Evolutionary conservation across 2,113 vertebrate species (phyloP).

Genomic region (Bufo bufo): DNA sequence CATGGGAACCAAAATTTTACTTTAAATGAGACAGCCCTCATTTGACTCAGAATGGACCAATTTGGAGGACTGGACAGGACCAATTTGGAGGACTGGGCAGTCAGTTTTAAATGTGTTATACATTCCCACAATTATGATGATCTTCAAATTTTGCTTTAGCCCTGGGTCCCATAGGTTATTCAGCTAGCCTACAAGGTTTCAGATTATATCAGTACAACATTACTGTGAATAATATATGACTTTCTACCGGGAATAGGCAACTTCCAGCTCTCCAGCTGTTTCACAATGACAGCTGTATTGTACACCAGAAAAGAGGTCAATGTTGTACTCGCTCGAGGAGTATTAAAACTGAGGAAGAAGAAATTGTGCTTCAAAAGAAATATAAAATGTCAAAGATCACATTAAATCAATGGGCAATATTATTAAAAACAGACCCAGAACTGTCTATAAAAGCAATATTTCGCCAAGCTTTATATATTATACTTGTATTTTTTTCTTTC

Average conservation of each 20-base stretch:
- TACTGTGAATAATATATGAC: not conserved
- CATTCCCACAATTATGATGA: not conserved
- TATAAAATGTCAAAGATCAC: not conserved
- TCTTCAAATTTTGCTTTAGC: not conserved
- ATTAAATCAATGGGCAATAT: not conserved
- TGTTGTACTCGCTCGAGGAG: not conserved
- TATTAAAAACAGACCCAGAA: not conserved
- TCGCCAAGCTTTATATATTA: not conserved
- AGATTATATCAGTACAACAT: not conserved
- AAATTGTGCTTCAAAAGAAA: not conserved
- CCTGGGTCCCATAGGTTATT: not conserved
- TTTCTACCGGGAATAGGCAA: conserved; percentile 9
- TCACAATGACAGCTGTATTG: not conserved
- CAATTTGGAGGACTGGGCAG: no score
- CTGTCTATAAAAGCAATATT: not conserved
- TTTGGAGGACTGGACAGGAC: no score
- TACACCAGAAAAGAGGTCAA: not conserved
- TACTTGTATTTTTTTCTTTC: not conserved
- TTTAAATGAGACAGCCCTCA: no score
- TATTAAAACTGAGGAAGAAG: not conserved
- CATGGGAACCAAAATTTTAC: no score
- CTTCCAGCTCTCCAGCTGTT: conserved; percentile 11
- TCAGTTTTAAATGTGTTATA: no score
- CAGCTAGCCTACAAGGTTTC: not conserved
- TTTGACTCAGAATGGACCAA: no score